Conservation (phyloP, 1,140 invertebrate genomes). For the Globodera ellingtonae region DNA sequence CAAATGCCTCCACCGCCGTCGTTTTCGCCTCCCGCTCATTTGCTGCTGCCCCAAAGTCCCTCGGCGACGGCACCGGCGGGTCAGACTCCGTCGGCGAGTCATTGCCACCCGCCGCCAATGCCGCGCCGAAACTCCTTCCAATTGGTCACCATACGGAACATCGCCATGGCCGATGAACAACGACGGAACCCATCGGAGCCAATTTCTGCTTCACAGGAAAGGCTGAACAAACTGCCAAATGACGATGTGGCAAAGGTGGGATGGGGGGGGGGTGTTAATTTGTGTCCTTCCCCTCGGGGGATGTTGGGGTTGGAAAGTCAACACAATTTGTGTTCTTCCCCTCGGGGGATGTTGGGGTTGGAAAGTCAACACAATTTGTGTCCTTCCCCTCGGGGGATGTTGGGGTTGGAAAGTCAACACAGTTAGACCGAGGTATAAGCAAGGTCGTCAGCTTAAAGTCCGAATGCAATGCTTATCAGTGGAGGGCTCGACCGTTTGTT, state of each 20-base stretch:
- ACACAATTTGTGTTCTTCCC: too few species aligned
- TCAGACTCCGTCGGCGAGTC: constrained; percentile 17
- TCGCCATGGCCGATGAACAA: not conserved
- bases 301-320: too few species aligned
- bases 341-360: too few species aligned
- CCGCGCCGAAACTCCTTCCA: constrained; percentile 26
- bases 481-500: too few species aligned
- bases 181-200: not conserved
- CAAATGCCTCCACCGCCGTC: not conserved
- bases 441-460: too few species aligned
- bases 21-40: not conserved
- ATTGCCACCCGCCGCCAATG: not conserved
- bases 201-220: constrained; percentile 13
- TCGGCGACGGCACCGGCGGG: not conserved
- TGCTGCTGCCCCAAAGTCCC: not conserved
- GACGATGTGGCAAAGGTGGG: not conserved
- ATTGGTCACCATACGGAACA: constrained; percentile 11
- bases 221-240: not conserved
- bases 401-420: too few species aligned
- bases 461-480: too few species aligned
- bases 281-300: too few species aligned
- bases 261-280: not conserved
- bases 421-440: too few species aligned
- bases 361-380: too few species aligned
- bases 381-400: too few species aligned